phyloP scores from a whole-genome alignment of 1,140 invertebrate species.

The Macrosteles quadrilineatus region DNA sequence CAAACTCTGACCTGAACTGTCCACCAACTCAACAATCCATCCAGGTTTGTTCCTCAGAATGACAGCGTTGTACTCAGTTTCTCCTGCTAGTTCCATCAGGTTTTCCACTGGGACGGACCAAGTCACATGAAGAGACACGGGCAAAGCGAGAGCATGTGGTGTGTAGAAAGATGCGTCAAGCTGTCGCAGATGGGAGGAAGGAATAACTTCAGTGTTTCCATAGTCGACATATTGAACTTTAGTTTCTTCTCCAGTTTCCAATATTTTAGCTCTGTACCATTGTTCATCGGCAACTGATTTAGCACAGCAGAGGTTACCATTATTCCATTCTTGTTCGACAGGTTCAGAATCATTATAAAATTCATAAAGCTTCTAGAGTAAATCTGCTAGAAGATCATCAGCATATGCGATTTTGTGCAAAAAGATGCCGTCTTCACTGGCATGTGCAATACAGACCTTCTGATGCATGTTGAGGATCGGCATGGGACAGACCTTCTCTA shows the following conservation, averaged over 20 bases:
- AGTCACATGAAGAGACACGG: slow-evolving; percentile 49
- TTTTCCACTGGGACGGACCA: slow-evolving; percentile 48
- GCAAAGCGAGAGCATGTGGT: slow-evolving; percentile 56
- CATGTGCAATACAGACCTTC: slow-evolving; percentile 54
- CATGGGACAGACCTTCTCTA: slow-evolving; percentile 57
- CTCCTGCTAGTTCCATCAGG: slow-evolving; percentile 41
- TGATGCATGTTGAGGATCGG: slow-evolving; percentile 57
- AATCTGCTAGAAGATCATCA: slow-evolving; percentile 48
- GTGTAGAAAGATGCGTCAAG: slow-evolving; percentile 59
- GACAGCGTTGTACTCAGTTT: slow-evolving; percentile 44
- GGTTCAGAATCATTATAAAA: slow-evolving; percentile 56
- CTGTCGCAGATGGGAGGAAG: slow-evolving; percentile 36
- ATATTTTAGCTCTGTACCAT: slow-evolving; percentile 52
- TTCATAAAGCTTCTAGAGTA: slow-evolving; percentile 57
- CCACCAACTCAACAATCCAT: slow-evolving; percentile 40
- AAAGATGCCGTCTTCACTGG: slow-evolving; percentile 59
- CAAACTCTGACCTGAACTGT: slow-evolving; percentile 14
- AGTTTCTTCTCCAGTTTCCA: neutral
- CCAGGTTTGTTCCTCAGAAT: slow-evolving; percentile 46
- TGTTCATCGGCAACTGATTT: slow-evolving; percentile 58
- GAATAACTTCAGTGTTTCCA: slow-evolving; percentile 53
- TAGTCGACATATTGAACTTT: slow-evolving; percentile 56
- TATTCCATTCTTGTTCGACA: slow-evolving; percentile 40
- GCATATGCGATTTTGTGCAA: slow-evolving; percentile 56
- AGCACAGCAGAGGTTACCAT: slow-evolving; percentile 58